Evolutionary conservation across 2,888 invertebrate species (phyloP).

Genomic region (Drosophila mayaguana): DNA sequence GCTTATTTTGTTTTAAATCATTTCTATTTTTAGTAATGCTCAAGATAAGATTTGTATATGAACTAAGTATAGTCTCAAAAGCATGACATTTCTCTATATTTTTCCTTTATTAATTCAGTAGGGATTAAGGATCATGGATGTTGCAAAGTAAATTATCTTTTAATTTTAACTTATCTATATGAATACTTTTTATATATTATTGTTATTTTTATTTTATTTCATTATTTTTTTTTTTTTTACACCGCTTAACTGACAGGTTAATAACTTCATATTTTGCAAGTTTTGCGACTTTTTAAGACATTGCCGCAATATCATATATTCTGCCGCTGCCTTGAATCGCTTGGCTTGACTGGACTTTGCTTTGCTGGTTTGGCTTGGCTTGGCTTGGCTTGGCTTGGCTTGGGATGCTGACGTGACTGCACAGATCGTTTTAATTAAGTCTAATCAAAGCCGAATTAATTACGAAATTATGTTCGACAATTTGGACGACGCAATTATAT

Average conservation of each 20-base stretch:
- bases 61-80: too few species aligned
- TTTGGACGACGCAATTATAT: conserved; percentile 66
- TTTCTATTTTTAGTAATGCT: too few species aligned
- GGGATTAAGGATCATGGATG: too few species aligned
- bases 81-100: too few species aligned
- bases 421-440: conserved; percentile 66
- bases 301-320: not conserved
- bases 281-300: conserved; percentile 19
- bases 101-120: too few species aligned
- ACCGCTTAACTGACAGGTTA: too few species aligned
- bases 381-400: not conserved
- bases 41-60: too few species aligned
- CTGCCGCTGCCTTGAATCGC: not conserved
- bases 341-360: not conserved
- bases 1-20: too few species aligned
- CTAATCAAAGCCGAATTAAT: conserved; percentile 77
- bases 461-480: conserved; percentile 53
- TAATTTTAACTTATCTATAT: too few species aligned
- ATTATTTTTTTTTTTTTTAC: not conserved
- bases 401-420: conserved; percentile 1
- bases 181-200: too few species aligned
- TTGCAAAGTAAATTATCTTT: too few species aligned
- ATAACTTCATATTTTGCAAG: not conserved
- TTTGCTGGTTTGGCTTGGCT: not conserved
- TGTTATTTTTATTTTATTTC: too few species aligned